Evolutionary conservation across 2,797 vertebrate genomes (phyloP), one percentile per base, ranked within the genome.

Genomic region (Schizothorax lantsangensis): DNA sequence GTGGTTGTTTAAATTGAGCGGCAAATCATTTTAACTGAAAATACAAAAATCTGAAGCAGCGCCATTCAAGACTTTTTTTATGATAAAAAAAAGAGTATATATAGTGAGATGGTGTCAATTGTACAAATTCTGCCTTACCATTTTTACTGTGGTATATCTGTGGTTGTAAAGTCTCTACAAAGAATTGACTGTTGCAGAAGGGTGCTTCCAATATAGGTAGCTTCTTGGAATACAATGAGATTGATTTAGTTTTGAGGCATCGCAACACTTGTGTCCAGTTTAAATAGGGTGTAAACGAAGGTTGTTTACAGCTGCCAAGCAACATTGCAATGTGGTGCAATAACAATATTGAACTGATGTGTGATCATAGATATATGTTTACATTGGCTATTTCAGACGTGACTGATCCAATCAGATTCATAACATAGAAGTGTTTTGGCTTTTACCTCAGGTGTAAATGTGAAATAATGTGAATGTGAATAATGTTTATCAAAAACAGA

Each of bases 171-270:
- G 12, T 40, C 21, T 59, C n/a, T 68, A 11, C 9, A 23, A 75
- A 81, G 62, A 49, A 81, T 36, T 81, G 79, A 68, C 62, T 47
- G 62, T 23, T 81, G 26, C 23, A 64, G 38, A 79, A 0, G 7
- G 9, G 78, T 26, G 15, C 57, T 64, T 59, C n/a, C 38, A 64
- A 64, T 80, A 45, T 59, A 59, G 52, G 59, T n/a, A 47, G n/a
- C 59, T 68, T 33, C 43, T 81, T 66, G 59, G 79, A 81, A 47
- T 47, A 23, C 26, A 81, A n/a, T 49, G 19, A 1, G 26, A 23
- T 14, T 49, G 26, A 45, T 81, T 68, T 43, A 23, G 59, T 36
- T 47, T 47, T 33, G 40, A 68, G 0, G 19, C 62, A 14, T 49
- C 5, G 2, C 43, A 62, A 45, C n/a, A 43, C n/a, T 45, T 45